Conservation (phyloP, 2,113 vertebrate genomes). For the Lanius ludovicianus region DNA sequence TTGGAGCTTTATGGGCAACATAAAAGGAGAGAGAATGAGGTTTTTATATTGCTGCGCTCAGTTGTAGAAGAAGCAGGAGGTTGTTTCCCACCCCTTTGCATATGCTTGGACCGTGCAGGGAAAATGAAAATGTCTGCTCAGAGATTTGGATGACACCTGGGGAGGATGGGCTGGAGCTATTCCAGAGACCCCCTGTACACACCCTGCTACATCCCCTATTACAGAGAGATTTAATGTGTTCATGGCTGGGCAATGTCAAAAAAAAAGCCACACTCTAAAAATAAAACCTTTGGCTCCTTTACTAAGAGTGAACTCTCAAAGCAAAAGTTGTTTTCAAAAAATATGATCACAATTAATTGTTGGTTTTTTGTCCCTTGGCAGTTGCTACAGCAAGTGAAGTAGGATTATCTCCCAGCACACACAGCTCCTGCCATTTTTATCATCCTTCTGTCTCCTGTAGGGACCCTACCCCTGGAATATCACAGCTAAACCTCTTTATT, state of each 20-base stretch:
- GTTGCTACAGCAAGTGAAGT: background rate
- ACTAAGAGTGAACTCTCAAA: background rate
- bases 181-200: background rate
- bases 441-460: background rate
- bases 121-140: constrained; percentile 16
- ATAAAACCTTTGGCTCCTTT: background rate
- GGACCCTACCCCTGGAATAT: background rate
- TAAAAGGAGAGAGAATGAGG: constrained; percentile 55
- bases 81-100: constrained; percentile 37
- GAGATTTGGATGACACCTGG: background rate
- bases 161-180: background rate
- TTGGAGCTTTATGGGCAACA: constrained; percentile 60
- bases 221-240: background rate
- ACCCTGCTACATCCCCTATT: background rate
- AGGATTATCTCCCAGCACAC: background rate
- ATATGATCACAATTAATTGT: background rate
- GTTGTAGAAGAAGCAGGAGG: constrained; percentile 14
- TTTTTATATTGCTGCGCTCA: background rate
- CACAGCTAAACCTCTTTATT: background rate
- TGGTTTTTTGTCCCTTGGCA: constrained; percentile 8
- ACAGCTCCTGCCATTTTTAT: background rate
- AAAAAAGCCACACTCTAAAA: background rate
- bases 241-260: background rate
- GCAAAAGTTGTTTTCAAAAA: background rate
- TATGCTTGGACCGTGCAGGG: constrained; percentile 35